These are phyloP conservation scores for Quadroppia sp. DNA, from an alignment of 2,888 invertebrate species.

Conservation along the genomic window DNA sequence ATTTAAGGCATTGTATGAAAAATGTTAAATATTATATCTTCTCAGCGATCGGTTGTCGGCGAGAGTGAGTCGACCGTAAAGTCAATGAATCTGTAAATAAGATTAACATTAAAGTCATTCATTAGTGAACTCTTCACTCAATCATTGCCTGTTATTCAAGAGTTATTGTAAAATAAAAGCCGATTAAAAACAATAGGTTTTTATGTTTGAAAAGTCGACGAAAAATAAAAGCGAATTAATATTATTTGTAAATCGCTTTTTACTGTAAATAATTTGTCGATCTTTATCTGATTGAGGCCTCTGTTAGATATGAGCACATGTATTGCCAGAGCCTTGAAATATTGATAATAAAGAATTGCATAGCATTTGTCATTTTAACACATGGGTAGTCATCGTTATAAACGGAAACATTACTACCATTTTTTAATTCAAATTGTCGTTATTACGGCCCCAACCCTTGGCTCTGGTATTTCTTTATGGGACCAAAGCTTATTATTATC, in stretches of 20 bases:
- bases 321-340: neutral
- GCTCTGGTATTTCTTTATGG: too few relatives aligned
- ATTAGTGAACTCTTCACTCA: neutral
- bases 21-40: slow-evolving; percentile 10
- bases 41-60: neutral
- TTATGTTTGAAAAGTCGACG: neutral
- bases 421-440: slow-evolving; percentile 25
- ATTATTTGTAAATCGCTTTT: slow-evolving; percentile 12
- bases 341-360: slow-evolving; percentile 23
- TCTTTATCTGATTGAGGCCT: neutral
- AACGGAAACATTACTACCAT: slow-evolving; percentile 30
- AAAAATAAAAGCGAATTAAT: neutral
- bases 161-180: neutral
- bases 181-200: neutral
- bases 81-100: slow-evolving; percentile 10
- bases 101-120: slow-evolving; percentile 11
- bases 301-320: neutral
- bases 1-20: neutral
- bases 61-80: neutral
- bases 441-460: neutral
- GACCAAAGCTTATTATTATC: neutral
- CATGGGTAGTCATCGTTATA: slow-evolving; percentile 31
- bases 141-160: neutral
- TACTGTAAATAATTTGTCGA: slow-evolving; percentile 6
- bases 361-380: slow-evolving; percentile 32